Evolutionary conservation across 35 echinoderm and acorn worm species (phyloP).

Genomic region (Chiridota heheva): DNA sequence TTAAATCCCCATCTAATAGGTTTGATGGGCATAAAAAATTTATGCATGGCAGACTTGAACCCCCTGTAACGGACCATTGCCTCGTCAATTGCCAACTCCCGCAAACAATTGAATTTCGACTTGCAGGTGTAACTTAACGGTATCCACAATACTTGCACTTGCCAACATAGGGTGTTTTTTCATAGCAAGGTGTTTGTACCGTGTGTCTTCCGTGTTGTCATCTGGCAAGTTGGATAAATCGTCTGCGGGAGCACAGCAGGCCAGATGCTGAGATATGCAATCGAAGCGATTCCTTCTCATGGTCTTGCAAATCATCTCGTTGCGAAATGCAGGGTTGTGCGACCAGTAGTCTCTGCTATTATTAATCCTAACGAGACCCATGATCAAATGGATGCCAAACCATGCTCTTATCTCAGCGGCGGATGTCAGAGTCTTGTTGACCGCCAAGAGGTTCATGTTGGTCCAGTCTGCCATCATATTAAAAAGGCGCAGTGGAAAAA

Average conservation of each 20-base stretch:
- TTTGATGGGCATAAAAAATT: conserved; percentile 54
- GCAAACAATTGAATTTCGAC: neutral
- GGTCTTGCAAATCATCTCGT: neutral
- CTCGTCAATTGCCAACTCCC: conserved; percentile 42
- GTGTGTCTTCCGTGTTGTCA: neutral
- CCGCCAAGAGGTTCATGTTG: neutral
- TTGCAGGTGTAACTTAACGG: neutral
- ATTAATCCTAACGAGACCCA: neutral
- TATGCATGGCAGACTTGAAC: conserved; percentile 3
- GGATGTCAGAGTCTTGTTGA: neutral
- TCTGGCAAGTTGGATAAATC: neutral
- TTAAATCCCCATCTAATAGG: conserved; percentile 43
- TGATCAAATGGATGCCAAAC: neutral
- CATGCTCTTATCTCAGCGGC: conserved; percentile 1
- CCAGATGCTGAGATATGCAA: neutral
- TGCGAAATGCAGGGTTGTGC: neutral
- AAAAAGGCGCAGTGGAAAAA: neutral
- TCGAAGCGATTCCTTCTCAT: conserved; percentile 1
- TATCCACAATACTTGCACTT: conserved; percentile 13
- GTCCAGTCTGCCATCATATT: conserved; percentile 2
- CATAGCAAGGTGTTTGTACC: neutral
- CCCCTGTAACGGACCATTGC: conserved; percentile 54
- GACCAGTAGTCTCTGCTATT: neutral
- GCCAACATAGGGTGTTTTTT: conserved; percentile 1
- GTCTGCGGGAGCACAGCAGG: neutral